These are phyloP conservation scores for Limnephilus lunatus DNA, from an alignment of 2,888 invertebrate species.

Conservation along the genomic window DNA sequence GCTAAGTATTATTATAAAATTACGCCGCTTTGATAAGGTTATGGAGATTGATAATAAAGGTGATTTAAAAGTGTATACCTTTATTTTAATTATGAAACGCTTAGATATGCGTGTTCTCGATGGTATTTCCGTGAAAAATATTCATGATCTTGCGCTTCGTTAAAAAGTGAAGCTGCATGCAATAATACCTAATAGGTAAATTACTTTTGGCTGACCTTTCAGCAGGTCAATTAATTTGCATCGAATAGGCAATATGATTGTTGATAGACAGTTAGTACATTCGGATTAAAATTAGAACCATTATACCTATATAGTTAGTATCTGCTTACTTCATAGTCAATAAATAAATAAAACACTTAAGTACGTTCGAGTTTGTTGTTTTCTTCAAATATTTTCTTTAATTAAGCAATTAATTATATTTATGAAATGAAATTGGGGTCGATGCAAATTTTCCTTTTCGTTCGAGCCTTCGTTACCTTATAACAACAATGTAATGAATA, in stretches of 20 bases:
- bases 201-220: neutral
- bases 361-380: neutral
- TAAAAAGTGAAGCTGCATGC: neutral
- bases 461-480: neutral
- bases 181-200: neutral
- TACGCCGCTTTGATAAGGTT: neutral
- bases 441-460: neutral
- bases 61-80: neutral
- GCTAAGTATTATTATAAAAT: neutral
- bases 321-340: neutral
- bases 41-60: neutral
- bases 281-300: neutral
- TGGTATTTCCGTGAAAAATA: neutral
- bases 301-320: neutral
- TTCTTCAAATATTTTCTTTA: neutral
- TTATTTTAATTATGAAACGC: neutral
- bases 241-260: neutral
- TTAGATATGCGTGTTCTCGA: neutral
- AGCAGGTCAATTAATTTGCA: neutral
- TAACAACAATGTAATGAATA: neutral
- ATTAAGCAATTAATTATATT: neutral
- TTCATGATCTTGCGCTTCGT: neutral
- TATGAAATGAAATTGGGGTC: neutral
- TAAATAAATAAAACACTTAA: neutral
- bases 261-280: neutral